These are phyloP conservation scores for Sapajus apella DNA, from an alignment of 2,113 vertebrate species.

Conservation along the genomic window DNA sequence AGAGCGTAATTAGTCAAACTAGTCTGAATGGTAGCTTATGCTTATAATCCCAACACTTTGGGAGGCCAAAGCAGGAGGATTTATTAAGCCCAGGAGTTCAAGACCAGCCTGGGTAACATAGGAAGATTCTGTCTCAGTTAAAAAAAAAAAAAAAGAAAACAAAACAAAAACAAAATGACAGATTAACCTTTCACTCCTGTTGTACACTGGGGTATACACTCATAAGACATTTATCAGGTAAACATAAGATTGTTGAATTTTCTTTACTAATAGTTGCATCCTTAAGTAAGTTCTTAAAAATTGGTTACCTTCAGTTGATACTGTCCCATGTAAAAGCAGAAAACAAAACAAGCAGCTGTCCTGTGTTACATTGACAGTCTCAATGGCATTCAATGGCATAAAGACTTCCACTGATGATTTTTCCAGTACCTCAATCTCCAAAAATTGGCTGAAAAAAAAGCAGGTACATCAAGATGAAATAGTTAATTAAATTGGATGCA, in stretches of 20 bases:
- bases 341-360: not conserved
- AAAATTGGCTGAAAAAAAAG: not conserved
- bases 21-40: no score
- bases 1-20: not conserved
- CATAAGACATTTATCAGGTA: not conserved
- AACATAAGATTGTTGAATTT: not conserved
- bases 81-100: no score
- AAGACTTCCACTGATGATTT: not conserved
- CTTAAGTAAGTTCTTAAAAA: not conserved
- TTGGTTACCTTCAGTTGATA: not conserved
- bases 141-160: no score
- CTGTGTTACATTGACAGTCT: not conserved
- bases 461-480: not conserved
- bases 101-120: no score
- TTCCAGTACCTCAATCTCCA: not conserved
- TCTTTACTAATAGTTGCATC: not conserved
- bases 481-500: not conserved
- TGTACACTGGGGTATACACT: rapidly evolving
- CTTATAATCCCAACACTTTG: no score
- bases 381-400: not conserved
- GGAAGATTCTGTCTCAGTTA: no score
- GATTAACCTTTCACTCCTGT: not conserved
- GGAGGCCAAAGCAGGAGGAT: no score
- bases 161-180: not conserved
- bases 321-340: not conserved